Evolutionary conservation across 2,888 invertebrate genomes (phyloP), one percentile per base, ranked within the genome.

Genomic region (Trachelus iudaicus): DNA sequence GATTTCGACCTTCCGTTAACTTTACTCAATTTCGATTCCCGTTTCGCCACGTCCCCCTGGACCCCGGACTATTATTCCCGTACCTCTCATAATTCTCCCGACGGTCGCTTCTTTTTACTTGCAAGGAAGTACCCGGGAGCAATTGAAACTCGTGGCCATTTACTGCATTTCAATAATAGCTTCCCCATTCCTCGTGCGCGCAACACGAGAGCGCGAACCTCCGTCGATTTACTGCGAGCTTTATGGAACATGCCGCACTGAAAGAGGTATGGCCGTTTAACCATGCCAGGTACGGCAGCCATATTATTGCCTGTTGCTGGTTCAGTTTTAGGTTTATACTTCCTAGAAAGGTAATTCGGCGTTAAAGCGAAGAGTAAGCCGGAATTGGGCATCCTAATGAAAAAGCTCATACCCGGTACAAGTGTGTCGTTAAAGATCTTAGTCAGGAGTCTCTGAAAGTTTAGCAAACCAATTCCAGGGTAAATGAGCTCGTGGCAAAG

Each of bases 111-210:
- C 56, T 56, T 56, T 56, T 56, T 56, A 56, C 56, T 56, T 56
- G 56, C 23, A 9, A 56, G 56, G 56, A 56, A 56, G 56, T 56
- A 23, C 56, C 56, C 56, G 23, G 23, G 56, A 85, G 85, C 85
- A 85, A 85, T 85, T 86, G 85, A 85, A 85, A 85, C 85, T 85
- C 86, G 83, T 85, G 83, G 86, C 85, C 86, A 85, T 85, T 85
- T 85, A 85, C 86, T 85, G 85, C 86, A 85, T 85, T 85, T 85
- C 85, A 85, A 85, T 85, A 85, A 85, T 85, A 85, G 86, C 85
- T 85, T 85, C 82, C 85, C 85, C 77, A 30, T 80, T 81, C 85
- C 73, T 71, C 79, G 79, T 82, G 81, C 82, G 79, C 79, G 84
- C 82, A 85, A 82, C 83, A 81, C 82, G 69, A 56, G 31, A 74